These are phyloP conservation scores for Gymnocheta viridis DNA, from an alignment of 2,888 invertebrate genomes.

Conservation along the genomic window DNA sequence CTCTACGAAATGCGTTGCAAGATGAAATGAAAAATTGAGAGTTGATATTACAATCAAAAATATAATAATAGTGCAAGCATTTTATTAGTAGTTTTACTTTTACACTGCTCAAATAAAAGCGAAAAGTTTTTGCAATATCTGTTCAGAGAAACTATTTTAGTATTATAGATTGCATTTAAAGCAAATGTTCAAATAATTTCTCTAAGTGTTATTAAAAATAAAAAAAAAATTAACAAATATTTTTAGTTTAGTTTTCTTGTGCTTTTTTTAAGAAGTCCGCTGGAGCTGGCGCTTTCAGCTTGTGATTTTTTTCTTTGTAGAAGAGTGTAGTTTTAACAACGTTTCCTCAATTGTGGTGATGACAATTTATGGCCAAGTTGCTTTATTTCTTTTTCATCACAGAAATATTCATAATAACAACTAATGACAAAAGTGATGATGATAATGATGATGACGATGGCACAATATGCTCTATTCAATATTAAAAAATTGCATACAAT, in stretches of 20 bases:
- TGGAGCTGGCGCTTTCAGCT: slow-evolving; percentile 19
- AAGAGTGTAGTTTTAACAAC: background rate
- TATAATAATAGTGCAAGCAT: background rate
- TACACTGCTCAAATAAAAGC: background rate
- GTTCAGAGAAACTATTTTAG: background rate
- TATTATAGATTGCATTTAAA: background rate
- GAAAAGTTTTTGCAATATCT: background rate
- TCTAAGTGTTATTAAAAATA: background rate
- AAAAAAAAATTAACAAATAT: background rate
- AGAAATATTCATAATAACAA: slow-evolving; percentile 10
- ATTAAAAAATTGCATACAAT: slow-evolving; percentile 34
- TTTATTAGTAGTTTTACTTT: background rate
- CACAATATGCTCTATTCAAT: slow-evolving; percentile 39
- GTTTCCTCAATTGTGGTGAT: slow-evolving; percentile 28
- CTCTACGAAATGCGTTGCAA: background rate
- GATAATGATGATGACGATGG: slow-evolving; percentile 26
- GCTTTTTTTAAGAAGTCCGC: slow-evolving; percentile 11
- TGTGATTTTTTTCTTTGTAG: background rate
- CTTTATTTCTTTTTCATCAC: background rate
- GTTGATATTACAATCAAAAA: slow-evolving; percentile 36
- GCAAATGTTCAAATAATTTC: background rate
- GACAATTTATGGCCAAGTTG: slow-evolving; percentile 32
- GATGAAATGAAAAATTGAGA: slow-evolving; percentile 42
- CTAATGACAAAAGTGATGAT: slow-evolving; percentile 22
- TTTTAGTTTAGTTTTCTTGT: background rate